Percentiles rank a stretch among this genome's conserved stretches.
Conservation (phyloP, 2,888 invertebrate genomes). For the Chironomus riparius region DNA sequence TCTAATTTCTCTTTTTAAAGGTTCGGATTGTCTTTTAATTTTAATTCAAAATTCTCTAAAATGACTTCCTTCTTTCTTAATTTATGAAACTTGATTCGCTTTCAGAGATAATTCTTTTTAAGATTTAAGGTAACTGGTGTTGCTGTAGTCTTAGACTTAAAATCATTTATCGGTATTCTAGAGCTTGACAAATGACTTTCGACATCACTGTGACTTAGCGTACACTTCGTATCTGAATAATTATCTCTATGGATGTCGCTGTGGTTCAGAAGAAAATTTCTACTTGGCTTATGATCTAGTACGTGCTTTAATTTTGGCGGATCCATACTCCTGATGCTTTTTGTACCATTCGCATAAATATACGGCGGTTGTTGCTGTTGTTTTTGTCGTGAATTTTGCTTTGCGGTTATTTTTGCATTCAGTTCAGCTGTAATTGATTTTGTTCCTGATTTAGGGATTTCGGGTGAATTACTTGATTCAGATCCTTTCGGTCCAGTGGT, state of each 20-base stretch:
- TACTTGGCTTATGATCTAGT: neutral
- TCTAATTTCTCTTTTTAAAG: no score
- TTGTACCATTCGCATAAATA: neutral
- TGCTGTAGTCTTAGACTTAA: slow-evolving; percentile 16
- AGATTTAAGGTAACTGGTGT: slow-evolving; percentile 15
- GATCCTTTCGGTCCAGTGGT: slow-evolving; percentile 25
- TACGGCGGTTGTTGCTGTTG: neutral
- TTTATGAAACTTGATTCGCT: slow-evolving; percentile 18
- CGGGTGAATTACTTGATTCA: neutral
- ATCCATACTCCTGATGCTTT: slow-evolving; percentile 18
- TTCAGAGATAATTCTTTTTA: slow-evolving; percentile 23
- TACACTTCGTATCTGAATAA: slow-evolving; percentile 5
- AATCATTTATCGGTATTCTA: slow-evolving; percentile 36
- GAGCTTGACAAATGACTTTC: slow-evolving; percentile 40
- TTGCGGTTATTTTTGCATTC: slow-evolving; percentile 37
- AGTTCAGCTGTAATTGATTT: slow-evolving; percentile 32
- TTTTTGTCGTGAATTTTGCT: slow-evolving; percentile 40
- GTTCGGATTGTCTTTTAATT: neutral
- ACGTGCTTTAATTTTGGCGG: slow-evolving; percentile 31
- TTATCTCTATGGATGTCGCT: neutral
- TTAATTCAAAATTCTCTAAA: neutral
- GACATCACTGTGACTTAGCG: slow-evolving; percentile 34
- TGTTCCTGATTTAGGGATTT: neutral
- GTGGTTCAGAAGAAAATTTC: neutral
- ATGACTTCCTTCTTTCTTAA: neutral